These are phyloP conservation scores for Pelodytes ibericus DNA, from an alignment of 2,797 vertebrate species.

Conservation along the genomic window DNA sequence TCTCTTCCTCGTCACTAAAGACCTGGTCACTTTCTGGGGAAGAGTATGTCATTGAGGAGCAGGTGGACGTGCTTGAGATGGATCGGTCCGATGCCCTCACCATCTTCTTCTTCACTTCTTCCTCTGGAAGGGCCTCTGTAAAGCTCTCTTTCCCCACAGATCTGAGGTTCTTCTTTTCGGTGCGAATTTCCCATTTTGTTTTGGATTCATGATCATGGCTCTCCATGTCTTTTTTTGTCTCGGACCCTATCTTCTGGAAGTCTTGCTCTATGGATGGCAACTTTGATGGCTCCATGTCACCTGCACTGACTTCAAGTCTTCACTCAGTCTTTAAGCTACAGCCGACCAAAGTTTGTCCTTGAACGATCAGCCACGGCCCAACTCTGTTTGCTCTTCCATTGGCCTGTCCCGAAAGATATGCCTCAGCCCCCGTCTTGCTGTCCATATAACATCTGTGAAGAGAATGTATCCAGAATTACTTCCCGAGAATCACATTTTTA, in stretches of 20 bases:
- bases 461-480: too few relatives aligned
- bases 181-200: background rate
- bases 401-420: conserved; percentile 9
- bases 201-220: background rate
- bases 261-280: background rate
- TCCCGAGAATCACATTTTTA: background rate
- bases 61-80: conserved; percentile 67
- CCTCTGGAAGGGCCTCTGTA: background rate
- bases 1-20: conserved; percentile 76
- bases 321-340: background rate
- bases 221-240: conserved; percentile 4
- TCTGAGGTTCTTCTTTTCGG: background rate
- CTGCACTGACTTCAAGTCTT: background rate
- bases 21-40: conserved; percentile 80
- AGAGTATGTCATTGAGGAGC: conserved; percentile 74
- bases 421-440: conserved; percentile 5
- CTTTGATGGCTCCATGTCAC: conserved; percentile 30
- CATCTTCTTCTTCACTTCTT: conserved; percentile 55
- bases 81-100: conserved; percentile 58
- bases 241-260: conserved; percentile 1
- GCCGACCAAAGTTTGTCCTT: background rate
- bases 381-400: conserved; percentile 30
- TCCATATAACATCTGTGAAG: conserved; percentile 36
- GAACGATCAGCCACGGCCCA: conserved; percentile 23
- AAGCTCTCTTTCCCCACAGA: background rate